Evolutionary conservation across 2,113 vertebrate species (phyloP).

Genomic region (Sander vitreus): DNA sequence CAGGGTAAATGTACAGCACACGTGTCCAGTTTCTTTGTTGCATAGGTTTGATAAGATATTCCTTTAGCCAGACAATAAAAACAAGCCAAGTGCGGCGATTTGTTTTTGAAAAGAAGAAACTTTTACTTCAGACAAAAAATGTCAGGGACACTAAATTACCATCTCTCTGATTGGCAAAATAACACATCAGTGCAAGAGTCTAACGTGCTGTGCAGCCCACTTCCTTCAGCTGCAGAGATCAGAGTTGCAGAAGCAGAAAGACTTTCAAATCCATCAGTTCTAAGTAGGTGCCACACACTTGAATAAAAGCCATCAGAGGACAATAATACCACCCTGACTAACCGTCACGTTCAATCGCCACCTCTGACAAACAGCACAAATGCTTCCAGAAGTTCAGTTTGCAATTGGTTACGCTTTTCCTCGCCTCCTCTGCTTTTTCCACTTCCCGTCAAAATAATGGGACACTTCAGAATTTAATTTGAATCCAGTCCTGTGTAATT

Average conservation of each 20-base stretch:
- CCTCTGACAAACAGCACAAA: conserved; percentile 6
- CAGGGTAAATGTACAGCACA: background rate
- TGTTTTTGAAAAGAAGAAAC: background rate
- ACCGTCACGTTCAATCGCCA: conserved; percentile 22
- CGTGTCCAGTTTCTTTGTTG: background rate
- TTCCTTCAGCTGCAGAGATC: background rate
- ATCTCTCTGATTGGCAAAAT: background rate
- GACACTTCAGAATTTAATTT: conserved; percentile 39
- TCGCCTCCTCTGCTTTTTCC: background rate
- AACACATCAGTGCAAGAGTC: background rate
- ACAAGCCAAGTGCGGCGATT: background rate
- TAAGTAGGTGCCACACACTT: background rate
- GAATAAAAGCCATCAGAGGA: background rate
- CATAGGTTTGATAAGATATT: background rate
- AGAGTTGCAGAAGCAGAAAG: background rate
- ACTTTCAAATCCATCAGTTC: conserved; percentile 13
- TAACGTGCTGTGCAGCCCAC: background rate
- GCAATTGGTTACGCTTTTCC: background rate
- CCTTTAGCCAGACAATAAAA: background rate
- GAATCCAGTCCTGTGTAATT: conserved; percentile 38
- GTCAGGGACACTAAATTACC: background rate
- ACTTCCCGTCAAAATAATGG: conserved; percentile 4
- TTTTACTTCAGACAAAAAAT: background rate
- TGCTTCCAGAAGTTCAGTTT: background rate
- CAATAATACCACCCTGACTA: conserved; percentile 36